Conservation (phyloP, 1,140 invertebrate genomes). For the Trichonephila clavata region DNA sequence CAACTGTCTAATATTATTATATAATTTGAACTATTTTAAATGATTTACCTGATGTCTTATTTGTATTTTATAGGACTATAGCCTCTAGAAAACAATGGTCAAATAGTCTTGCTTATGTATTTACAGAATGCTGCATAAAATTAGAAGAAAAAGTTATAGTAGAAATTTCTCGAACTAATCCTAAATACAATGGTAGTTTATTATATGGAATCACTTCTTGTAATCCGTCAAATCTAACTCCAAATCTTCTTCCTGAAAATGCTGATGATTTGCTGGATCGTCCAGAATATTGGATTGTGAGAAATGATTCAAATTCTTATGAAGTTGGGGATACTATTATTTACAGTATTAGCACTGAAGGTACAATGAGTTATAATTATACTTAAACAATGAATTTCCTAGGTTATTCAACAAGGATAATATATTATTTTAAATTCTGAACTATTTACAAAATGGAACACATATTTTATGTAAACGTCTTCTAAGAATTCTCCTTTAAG, state of each 20-base stretch:
- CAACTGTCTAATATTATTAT: no score
- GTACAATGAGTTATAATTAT: constrained; percentile 78
- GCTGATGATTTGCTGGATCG: constrained; percentile 94
- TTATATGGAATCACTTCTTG: constrained; percentile 96
- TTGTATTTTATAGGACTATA: constrained; percentile 83
- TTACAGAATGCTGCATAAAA: constrained; percentile 91
- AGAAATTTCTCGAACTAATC: constrained; percentile 91
- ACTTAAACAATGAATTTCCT: no score
- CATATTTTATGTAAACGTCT: no score
- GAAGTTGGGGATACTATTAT: constrained; percentile 93
- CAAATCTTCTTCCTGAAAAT: constrained; percentile 94
- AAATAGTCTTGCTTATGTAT: constrained; percentile 97
- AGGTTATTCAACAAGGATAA: no score
- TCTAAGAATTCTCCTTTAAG: no score
- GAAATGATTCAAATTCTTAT: constrained; percentile 92
- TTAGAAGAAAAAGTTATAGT: constrained; percentile 93
- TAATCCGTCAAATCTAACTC: constrained; percentile 88
- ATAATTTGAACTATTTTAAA: no score
- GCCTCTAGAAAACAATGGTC: constrained; percentile 91
- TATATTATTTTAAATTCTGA: no score
- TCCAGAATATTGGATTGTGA: constrained; percentile 98
- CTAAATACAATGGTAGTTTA: constrained; percentile 88
- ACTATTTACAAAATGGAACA: no score
- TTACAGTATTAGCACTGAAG: constrained; percentile 91
- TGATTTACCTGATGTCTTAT: no score